A percentile compares a stretch with the other conserved stretches of the same genome.
These are phyloP conservation scores for Leuctra nigra DNA, from an alignment of 2,888 invertebrate genomes.

Conservation along the genomic window DNA sequence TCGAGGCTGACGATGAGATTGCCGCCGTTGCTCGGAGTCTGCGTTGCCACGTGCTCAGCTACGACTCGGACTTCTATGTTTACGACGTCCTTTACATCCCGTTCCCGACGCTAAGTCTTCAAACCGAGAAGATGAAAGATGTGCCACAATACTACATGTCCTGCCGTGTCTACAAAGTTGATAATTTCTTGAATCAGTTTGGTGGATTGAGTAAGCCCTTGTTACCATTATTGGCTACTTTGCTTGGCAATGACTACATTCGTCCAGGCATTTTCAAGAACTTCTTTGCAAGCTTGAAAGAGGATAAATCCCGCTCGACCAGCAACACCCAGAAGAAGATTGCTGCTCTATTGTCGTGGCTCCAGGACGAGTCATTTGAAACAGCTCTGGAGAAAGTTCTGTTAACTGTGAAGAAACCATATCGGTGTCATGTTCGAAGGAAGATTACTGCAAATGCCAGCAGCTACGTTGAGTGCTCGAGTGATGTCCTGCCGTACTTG, in stretches of 20 bases:
- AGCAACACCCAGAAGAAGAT: conserved; percentile 63
- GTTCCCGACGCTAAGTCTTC: conserved; percentile 48
- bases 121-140: conserved; percentile 25
- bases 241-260: conserved; percentile 88
- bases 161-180: conserved; percentile 66
- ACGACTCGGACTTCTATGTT: conserved; percentile 92
- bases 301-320: conserved; percentile 47
- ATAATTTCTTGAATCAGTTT: conserved; percentile 59
- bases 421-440: conserved; percentile 46
- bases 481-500: conserved; percentile 54
- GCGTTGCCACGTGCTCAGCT: conserved; percentile 81
- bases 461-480: conserved; percentile 54
- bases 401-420: conserved; percentile 41
- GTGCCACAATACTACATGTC: conserved; percentile 42
- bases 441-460: conserved; percentile 57
- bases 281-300: conserved; percentile 60
- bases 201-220: conserved; percentile 58
- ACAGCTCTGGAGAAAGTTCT: conserved; percentile 54
- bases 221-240: conserved; percentile 71
- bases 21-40: conserved; percentile 72
- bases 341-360: conserved; percentile 65
- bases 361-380: conserved; percentile 61
- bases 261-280: conserved; percentile 56
- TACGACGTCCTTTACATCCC: conserved; percentile 80
- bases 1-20: conserved; percentile 86